Evolutionary conservation across 2,113 vertebrate species (phyloP).

Genomic region (Rhinolophus sinicus): DNA sequence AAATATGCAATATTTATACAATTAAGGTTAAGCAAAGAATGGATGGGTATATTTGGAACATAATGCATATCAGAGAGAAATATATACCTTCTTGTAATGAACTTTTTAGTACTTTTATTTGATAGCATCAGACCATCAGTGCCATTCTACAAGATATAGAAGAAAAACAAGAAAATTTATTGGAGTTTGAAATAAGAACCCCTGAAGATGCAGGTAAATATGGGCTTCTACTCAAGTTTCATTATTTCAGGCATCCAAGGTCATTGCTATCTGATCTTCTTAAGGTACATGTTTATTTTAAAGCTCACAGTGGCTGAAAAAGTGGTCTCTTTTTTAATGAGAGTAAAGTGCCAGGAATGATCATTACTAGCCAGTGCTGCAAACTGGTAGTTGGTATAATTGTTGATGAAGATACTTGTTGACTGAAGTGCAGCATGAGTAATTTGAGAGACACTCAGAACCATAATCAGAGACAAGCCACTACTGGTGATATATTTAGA

Average conservation of each 20-base stretch:
- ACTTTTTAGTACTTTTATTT: slow-evolving; percentile 58
- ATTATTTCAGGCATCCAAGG: not conserved
- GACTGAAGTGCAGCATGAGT: not conserved
- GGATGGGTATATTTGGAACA: slow-evolving; percentile 23
- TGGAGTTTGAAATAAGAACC: slow-evolving; percentile 82
- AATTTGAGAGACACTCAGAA: slow-evolving; percentile 25
- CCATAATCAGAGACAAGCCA: not conserved
- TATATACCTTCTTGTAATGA: slow-evolving; percentile 14
- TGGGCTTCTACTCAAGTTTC: slow-evolving; percentile 5
- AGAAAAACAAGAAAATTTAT: slow-evolving; percentile 85
- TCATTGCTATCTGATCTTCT: not conserved
- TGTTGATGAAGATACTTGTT: not conserved
- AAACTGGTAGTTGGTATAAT: not conserved
- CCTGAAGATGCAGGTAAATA: slow-evolving; percentile 85
- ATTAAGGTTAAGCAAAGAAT: slow-evolving; percentile 10
- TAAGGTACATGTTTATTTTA: slow-evolving; percentile 12
- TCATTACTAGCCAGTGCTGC: not conserved
- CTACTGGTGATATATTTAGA: not conserved
- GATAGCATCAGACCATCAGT: slow-evolving; percentile 72
- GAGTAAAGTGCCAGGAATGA: not conserved
- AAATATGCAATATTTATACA: not conserved
- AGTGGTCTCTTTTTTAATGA: not conserved
- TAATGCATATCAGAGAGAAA: not conserved
- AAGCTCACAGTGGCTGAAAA: slow-evolving; percentile 28
- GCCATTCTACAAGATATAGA: slow-evolving; percentile 81